Conservation (phyloP, 2,888 invertebrate genomes). For the Drosophila fulvimacula region DNA sequence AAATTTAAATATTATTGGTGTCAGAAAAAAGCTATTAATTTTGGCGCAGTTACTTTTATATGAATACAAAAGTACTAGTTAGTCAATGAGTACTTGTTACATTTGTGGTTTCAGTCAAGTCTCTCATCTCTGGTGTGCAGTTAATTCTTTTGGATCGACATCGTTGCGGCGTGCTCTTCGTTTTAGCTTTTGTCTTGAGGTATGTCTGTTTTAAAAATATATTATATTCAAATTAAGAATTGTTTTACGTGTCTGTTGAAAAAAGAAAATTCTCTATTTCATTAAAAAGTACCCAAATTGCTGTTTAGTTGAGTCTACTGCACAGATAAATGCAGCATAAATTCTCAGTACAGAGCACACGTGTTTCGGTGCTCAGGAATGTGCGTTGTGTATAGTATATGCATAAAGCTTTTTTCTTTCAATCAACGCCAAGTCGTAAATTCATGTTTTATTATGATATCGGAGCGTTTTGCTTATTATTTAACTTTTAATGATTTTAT, state of each 20-base stretch:
- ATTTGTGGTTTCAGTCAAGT: not conserved
- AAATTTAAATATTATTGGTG: not conserved
- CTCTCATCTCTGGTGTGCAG: conserved; percentile 3
- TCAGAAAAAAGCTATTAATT: not conserved
- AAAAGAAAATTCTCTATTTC: not conserved
- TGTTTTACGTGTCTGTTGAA: not conserved
- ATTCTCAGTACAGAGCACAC: conserved; percentile 13
- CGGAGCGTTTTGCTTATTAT: not conserved
- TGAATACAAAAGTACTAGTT: not conserved
- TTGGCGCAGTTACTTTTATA: conserved; percentile 9
- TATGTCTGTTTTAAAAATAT: conserved; percentile 27
- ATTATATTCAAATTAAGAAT: not conserved
- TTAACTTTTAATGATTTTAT: not conserved
- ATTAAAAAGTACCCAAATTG: not conserved
- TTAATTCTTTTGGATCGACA: conserved; percentile 37
- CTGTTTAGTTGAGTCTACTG: not conserved
- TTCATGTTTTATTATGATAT: not conserved
- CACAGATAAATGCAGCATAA: not conserved
- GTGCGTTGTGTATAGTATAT: conserved; percentile 16
- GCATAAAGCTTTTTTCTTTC: not conserved
- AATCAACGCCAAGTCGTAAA: conserved; percentile 1
- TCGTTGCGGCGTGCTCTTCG: conserved; percentile 51
- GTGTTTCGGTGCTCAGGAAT: conserved; percentile 31
- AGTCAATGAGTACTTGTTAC: conserved; percentile 1
- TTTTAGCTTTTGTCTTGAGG: conserved; percentile 33